A percentile compares a stretch with the other conserved stretches of the same genome.
phyloP scores from a whole-genome alignment of 2,888 invertebrate species.

The Parapristionchus giblindavisi region DNA sequence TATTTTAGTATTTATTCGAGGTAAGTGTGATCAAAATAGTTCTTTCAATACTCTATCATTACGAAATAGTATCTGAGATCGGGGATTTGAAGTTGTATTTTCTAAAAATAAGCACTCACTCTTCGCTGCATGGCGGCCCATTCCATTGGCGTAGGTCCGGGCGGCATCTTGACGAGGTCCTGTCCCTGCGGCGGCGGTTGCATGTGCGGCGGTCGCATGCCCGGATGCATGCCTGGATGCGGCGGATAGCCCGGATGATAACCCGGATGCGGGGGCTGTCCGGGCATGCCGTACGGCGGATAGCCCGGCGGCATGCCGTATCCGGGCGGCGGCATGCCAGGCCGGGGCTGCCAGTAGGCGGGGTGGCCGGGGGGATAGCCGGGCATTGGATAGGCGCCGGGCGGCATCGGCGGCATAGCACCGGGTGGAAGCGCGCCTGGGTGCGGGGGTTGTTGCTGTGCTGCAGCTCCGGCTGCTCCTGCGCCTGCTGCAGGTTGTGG shows the following conservation, averaged over 20 bases:
- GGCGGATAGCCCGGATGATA: slow-evolving; percentile 17
- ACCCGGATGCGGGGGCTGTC: slow-evolving; percentile 40
- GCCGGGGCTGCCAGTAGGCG: background rate
- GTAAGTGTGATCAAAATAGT: background rate
- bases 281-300: slow-evolving; percentile 28
- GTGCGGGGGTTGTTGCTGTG: background rate
- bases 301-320: slow-evolving; percentile 39
- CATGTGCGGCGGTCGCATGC: slow-evolving; percentile 53
- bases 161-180: slow-evolving; percentile 57
- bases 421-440: slow-evolving; percentile 21
- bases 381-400: slow-evolving; percentile 7
- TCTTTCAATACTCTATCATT: background rate
- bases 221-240: slow-evolving; percentile 40
- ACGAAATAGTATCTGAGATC: background rate
- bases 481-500: background rate
- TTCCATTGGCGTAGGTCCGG: slow-evolving; percentile 55
- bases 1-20: background rate
- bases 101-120: background rate
- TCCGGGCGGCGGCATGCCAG: slow-evolving; percentile 25
- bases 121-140: slow-evolving; percentile 52
- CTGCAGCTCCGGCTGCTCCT: background rate
- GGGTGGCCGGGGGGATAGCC: slow-evolving; percentile 9
- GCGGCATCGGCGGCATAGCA: slow-evolving; percentile 8
- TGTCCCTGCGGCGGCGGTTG: slow-evolving; percentile 41
- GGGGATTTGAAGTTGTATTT: too few relatives aligned